A percentile compares a stretch with the other conserved stretches of the same genome.
Conservation (phyloP, 2,888 invertebrate species). For the Eueremaeus valkanovi region DNA sequence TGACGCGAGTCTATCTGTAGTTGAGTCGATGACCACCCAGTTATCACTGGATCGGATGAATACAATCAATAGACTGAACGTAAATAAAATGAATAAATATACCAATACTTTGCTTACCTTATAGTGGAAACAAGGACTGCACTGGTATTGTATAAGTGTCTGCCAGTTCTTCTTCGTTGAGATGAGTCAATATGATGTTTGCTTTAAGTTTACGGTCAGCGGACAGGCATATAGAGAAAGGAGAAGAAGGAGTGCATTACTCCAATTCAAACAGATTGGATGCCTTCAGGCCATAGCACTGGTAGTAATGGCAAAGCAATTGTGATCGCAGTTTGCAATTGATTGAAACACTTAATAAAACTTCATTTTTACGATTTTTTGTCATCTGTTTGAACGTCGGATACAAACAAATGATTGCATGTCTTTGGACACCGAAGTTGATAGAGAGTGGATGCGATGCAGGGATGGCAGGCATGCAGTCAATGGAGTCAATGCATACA, state of each 20-base stretch:
- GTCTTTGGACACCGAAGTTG: not conserved
- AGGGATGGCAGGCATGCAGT: not conserved
- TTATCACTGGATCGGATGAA: not conserved
- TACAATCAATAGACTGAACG: constrained; percentile 2
- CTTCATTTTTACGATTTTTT: not conserved
- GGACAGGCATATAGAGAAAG: not conserved
- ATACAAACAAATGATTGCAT: not conserved
- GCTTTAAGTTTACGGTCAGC: constrained; percentile 21
- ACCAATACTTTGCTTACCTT: constrained; percentile 31
- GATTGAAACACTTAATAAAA: constrained; percentile 24
- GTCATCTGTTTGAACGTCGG: not conserved
- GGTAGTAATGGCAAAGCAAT: too few species aligned
- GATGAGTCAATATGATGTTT: constrained; percentile 27
- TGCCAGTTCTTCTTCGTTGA: not conserved
- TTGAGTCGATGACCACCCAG: constrained; percentile 20
- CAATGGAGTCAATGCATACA: not conserved
- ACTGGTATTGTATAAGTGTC: not conserved
- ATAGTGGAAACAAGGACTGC: not conserved
- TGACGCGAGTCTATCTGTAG: constrained; percentile 1
- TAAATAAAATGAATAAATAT: constrained; percentile 22
- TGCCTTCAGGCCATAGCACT: constrained; percentile 19
- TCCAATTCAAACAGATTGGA: not conserved
- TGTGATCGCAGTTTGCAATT: not conserved
- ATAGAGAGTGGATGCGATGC: not conserved
- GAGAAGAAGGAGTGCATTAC: not conserved